A percentile compares a stretch with the other conserved stretches of the same genome.
These are phyloP conservation scores for Episyrphus balteatus DNA, from an alignment of 1,140 invertebrate genomes.

Conservation along the genomic window DNA sequence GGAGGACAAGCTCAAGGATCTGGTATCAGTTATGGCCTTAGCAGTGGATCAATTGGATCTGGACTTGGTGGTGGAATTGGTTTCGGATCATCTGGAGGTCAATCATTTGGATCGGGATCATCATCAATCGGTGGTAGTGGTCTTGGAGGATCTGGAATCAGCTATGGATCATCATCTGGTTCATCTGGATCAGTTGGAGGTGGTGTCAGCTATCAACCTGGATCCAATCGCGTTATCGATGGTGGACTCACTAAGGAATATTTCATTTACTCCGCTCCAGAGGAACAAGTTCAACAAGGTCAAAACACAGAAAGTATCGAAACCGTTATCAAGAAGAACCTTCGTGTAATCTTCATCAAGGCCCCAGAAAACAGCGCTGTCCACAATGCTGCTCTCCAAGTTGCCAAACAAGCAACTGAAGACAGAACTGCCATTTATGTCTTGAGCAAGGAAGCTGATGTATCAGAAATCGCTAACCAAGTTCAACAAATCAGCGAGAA, in stretches of 20 bases:
- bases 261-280: slow-evolving; percentile 20
- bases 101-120: too few relatives aligned
- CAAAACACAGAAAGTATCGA: slow-evolving; percentile 11
- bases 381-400: slow-evolving; percentile 21
- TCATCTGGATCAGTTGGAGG: slow-evolving; percentile 10
- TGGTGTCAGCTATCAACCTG: slow-evolving; percentile 12
- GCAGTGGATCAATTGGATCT: neutral
- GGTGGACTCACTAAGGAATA: slow-evolving; percentile 26
- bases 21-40: neutral
- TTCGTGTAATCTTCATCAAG: slow-evolving; percentile 31
- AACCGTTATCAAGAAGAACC: slow-evolving; percentile 18
- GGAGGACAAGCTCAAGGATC: too few relatives aligned
- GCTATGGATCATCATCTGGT: neutral
- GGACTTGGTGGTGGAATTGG: too few relatives aligned
- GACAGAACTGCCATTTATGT: slow-evolving; percentile 28
- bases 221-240: slow-evolving; percentile 5
- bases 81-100: too few relatives aligned
- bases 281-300: slow-evolving; percentile 22
- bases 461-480: slow-evolving; percentile 21
- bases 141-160: neutral
- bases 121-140: too few relatives aligned
- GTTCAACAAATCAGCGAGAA: slow-evolving; percentile 17
- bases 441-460: slow-evolving; percentile 27
- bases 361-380: slow-evolving; percentile 27
- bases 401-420: slow-evolving; percentile 26